Evolutionary conservation across 2,888 invertebrate species (phyloP).

Genomic region (Dendrolimus houi): DNA sequence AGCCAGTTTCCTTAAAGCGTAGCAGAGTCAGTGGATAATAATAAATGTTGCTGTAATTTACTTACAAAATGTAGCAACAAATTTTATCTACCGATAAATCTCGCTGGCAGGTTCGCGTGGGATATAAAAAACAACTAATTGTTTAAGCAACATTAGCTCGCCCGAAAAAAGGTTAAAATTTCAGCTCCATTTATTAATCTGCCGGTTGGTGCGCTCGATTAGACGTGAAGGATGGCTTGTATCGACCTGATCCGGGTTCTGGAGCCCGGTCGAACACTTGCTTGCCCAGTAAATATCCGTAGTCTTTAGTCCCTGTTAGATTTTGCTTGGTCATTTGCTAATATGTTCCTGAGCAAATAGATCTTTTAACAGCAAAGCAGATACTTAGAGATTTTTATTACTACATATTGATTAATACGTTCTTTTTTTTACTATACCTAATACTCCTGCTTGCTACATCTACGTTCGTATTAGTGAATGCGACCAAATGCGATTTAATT

Average conservation of each 20-base stretch:
- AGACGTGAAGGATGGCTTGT: conserved; percentile 46
- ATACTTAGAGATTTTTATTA: too few relatives aligned
- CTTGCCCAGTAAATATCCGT: background rate
- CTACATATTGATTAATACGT: too few relatives aligned
- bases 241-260: conserved; percentile 18
- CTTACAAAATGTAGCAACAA: conserved; percentile 15
- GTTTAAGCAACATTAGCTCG: conserved; percentile 59
- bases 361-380: too few relatives aligned
- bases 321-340: background rate
- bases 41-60: too few relatives aligned
- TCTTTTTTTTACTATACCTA: too few relatives aligned
- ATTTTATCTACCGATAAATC: conserved; percentile 53
- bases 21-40: too few relatives aligned
- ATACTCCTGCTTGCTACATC: too few relatives aligned
- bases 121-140: conserved; percentile 62
- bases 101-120: conserved; percentile 16
- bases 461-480: too few relatives aligned
- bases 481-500: too few relatives aligned
- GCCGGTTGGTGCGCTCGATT: conserved; percentile 53
- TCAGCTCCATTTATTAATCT: conserved; percentile 72
- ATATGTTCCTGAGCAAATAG: too few relatives aligned
- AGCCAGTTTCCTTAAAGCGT: too few relatives aligned
- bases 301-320: background rate
- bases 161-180: conserved; percentile 72
- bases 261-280: background rate